These are phyloP conservation scores for Helostoma temminkii DNA, from an alignment of 2,797 vertebrate species.

Conservation along the genomic window DNA sequence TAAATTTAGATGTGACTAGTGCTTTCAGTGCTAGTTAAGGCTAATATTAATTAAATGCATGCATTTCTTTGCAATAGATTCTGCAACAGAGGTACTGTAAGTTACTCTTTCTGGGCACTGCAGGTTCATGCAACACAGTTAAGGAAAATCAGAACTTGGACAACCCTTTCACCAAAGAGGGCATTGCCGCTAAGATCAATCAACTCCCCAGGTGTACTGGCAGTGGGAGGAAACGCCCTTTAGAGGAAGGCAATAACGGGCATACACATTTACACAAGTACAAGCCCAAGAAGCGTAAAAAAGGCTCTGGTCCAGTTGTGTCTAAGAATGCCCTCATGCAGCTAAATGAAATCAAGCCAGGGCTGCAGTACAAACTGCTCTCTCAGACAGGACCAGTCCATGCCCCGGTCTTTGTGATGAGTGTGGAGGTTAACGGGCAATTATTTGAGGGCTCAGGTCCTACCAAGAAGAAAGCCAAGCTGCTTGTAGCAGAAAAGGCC, in stretches of 20 bases:
- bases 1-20: no score
- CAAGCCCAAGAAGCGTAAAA: slow-evolving; percentile 95
- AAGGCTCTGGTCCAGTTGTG: slow-evolving; percentile 91
- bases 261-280: slow-evolving; percentile 91
- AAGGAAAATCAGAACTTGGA: slow-evolving; percentile 98
- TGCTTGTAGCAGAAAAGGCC: slow-evolving; percentile 95
- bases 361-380: slow-evolving; percentile 94
- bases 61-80: slow-evolving; percentile 99
- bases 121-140: slow-evolving; percentile 98
- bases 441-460: slow-evolving; percentile 95
- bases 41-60: no score
- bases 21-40: no score
- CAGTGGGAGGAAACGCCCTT: slow-evolving; percentile 90
- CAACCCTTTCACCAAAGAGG: slow-evolving; percentile 91
- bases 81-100: slow-evolving; percentile 99
- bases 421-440: slow-evolving; percentile 96
- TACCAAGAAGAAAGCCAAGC: slow-evolving; percentile 97
- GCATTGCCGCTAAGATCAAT: slow-evolving; percentile 78
- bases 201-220: slow-evolving; percentile 87
- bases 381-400: slow-evolving; percentile 97
- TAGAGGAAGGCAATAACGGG: slow-evolving; percentile 96
- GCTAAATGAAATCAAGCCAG: slow-evolving; percentile 96
- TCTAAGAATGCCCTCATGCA: slow-evolving; percentile 99
- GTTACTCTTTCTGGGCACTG: slow-evolving; percentile 99
- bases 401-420: slow-evolving; percentile 96